Conservation (phyloP, 2,888 invertebrate species). For the Tipula confusa region DNA sequence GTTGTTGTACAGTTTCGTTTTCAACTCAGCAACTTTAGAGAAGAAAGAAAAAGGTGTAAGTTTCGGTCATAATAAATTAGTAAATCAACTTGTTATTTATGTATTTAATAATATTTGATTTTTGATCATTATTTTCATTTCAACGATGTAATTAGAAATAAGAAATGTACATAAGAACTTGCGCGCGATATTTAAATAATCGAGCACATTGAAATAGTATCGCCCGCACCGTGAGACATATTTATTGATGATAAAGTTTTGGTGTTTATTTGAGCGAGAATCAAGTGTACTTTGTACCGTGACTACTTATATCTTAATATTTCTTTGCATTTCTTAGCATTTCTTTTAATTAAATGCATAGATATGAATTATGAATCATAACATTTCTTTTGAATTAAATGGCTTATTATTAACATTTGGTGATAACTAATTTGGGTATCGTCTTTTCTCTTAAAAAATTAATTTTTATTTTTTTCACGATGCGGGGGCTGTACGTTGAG, state of each 20-base stretch:
- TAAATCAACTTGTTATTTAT: not conserved
- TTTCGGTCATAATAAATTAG: conserved; percentile 9
- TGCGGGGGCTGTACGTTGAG: not conserved
- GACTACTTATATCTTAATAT: not conserved
- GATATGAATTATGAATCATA: not conserved
- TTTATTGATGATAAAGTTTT: not conserved
- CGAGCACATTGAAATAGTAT: not conserved
- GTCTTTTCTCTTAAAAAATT: not conserved
- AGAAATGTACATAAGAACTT: not conserved
- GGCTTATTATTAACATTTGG: not conserved
- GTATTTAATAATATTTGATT: not conserved
- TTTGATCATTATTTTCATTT: not conserved
- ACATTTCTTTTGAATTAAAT: not conserved
- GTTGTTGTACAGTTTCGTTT: not conserved
- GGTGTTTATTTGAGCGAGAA: too few relatives aligned
- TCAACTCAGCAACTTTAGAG: not conserved
- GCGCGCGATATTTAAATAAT: not conserved
- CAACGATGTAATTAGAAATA: conserved; percentile 15
- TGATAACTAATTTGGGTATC: not conserved
- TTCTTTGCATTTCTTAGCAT: too few relatives aligned
- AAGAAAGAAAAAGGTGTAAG: not conserved
- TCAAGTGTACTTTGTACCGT: not conserved
- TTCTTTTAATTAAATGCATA: not conserved
- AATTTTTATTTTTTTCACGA: not conserved
- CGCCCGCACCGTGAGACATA: not conserved